These are phyloP conservation scores for Sarcophaga bullata DNA, from an alignment of 1,140 invertebrate species.

Conservation along the genomic window DNA sequence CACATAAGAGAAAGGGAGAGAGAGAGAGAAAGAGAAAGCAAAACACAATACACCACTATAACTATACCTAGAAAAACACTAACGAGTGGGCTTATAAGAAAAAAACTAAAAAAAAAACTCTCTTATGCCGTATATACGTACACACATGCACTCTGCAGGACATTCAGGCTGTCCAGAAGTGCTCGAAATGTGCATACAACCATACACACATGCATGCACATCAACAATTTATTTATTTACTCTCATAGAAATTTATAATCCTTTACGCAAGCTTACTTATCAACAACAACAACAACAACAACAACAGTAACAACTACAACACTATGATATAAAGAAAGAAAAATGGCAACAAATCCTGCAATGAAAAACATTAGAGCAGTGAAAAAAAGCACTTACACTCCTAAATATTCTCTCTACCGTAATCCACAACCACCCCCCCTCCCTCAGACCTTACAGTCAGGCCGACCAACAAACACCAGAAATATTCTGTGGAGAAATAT, in stretches of 20 bases:
- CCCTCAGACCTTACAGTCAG: background rate
- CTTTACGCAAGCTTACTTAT: constrained; percentile 42
- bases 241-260: constrained; percentile 20
- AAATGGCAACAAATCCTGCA: background rate
- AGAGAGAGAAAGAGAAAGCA: too few species aligned
- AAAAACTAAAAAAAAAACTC: too few species aligned
- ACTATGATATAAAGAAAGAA: background rate
- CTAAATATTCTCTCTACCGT: background rate
- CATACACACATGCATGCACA: background rate
- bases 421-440: background rate
- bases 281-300: constrained; percentile 1
- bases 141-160: background rate
- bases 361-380: background rate
- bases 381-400: background rate
- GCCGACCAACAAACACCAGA: background rate
- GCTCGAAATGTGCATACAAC: background rate
- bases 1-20: too few species aligned
- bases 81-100: constrained; percentile 38
- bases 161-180: too few species aligned
- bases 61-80: background rate
- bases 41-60: constrained; percentile 42
- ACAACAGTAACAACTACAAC: constrained; percentile 20
- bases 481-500: constrained; percentile 21
- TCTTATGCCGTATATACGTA: background rate
- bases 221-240: background rate